A percentile compares a stretch with the other conserved stretches of the same genome.
phyloP scores from a whole-genome alignment of 30 jellyfish, hydroid and myxozoan species.

The Pseudorhiza aurosa region DNA sequence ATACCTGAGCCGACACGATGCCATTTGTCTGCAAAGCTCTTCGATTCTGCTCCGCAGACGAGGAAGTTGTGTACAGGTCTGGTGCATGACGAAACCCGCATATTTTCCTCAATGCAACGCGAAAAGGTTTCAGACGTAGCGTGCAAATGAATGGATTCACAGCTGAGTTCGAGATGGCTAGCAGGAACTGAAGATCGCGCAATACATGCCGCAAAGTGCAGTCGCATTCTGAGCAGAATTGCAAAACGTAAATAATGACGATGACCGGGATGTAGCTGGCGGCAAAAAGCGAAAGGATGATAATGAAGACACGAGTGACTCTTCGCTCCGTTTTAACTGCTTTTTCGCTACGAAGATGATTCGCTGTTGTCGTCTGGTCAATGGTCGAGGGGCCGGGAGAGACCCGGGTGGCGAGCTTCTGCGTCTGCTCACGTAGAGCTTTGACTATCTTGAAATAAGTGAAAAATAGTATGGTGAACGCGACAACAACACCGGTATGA shows the following conservation, averaged over 20 bases:
- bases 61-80: not conserved
- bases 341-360: not conserved
- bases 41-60: not conserved
- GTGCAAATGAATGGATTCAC: slow-evolving; percentile 91
- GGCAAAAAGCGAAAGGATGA: slow-evolving; percentile 63
- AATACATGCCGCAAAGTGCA: slow-evolving; percentile 87
- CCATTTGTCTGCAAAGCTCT: no score
- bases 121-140: slow-evolving; percentile 84
- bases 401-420: not conserved
- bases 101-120: slow-evolving; percentile 70
- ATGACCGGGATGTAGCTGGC: slow-evolving; percentile 85
- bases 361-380: not conserved
- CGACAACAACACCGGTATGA: slow-evolving; percentile 45
- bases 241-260: slow-evolving; percentile 69
- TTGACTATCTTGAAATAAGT: slow-evolving; percentile 61
- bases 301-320: slow-evolving; percentile 69
- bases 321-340: slow-evolving; percentile 39
- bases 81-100: slow-evolving; percentile 6
- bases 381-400: not conserved
- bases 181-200: slow-evolving; percentile 87
- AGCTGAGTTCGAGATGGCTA: slow-evolving; percentile 81
- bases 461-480: slow-evolving; percentile 33
- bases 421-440: slow-evolving; percentile 9
- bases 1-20: no score
- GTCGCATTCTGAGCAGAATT: slow-evolving; percentile 80